phyloP scores from a whole-genome alignment of 2,113 vertebrate genomes.

The Galeopterus variegatus region DNA sequence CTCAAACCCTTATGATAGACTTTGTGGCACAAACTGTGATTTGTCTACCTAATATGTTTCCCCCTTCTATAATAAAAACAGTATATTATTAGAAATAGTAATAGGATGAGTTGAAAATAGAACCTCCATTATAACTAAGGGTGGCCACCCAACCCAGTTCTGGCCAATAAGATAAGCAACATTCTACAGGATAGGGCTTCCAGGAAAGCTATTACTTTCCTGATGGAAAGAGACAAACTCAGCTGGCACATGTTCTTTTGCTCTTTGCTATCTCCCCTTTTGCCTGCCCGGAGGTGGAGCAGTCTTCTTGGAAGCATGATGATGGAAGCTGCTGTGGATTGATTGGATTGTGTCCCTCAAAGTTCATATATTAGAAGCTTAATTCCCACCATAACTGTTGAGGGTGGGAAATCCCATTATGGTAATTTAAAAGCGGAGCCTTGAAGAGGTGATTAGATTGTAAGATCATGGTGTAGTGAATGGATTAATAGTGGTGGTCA shows the following conservation, averaged over 20 bases:
- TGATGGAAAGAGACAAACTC: slow-evolving; percentile 19
- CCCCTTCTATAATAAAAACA: slow-evolving; percentile 17
- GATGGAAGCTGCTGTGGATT: background rate
- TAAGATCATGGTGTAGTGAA: no score
- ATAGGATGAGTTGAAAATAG: slow-evolving; percentile 33
- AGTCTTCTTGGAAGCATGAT: slow-evolving; percentile 10
- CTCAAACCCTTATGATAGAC: background rate
- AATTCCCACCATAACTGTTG: no score
- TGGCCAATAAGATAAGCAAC: background rate
- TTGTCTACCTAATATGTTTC: background rate
- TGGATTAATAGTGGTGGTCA: no score
- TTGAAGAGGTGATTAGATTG: no score
- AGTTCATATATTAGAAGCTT: no score
- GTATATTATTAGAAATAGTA: slow-evolving; percentile 6
- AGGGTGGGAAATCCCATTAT: no score
- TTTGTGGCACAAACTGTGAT: slow-evolving; percentile 26
- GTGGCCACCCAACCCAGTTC: slow-evolving; percentile 8
- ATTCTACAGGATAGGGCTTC: background rate
- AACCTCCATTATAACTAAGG: background rate
- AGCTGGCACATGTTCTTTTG: background rate
- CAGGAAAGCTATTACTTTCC: slow-evolving; percentile 16
- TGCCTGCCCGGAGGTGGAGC: background rate
- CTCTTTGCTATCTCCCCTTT: background rate
- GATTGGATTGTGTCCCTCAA: no score
- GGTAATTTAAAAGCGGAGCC: no score